phyloP scores from a whole-genome alignment of 2,888 invertebrate genomes.

The Chymomyza amoena region DNA sequence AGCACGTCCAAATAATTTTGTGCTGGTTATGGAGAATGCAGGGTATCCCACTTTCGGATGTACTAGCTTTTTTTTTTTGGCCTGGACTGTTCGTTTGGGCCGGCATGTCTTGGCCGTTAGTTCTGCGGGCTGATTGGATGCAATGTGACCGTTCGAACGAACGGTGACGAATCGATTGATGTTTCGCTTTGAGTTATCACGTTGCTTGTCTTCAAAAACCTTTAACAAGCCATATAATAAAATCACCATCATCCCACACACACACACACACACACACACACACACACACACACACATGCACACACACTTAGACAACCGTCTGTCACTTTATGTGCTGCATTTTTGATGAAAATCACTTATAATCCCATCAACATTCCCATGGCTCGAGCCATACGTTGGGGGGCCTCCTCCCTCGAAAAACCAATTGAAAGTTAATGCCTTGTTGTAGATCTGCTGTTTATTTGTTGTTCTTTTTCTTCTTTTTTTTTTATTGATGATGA shows the following conservation, averaged over 20 bases:
- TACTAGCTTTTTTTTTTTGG: background rate
- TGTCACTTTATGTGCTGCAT: conserved; percentile 64
- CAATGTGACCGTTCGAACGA: conserved; percentile 20
- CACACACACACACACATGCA: conserved; percentile 22
- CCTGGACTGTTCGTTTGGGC: background rate
- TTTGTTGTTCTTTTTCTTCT: conserved; percentile 38
- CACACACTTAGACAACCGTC: conserved; percentile 37
- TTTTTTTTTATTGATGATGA: conserved; percentile 66
- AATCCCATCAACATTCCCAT: conserved; percentile 71
- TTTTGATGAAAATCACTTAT: conserved; percentile 71
- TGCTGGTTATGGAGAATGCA: too few species aligned
- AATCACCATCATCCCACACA: conserved; percentile 25
- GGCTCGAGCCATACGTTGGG: conserved; percentile 28
- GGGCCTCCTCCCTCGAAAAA: conserved; percentile 41
- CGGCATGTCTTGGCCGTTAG: conserved; percentile 44
- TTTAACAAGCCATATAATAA: conserved; percentile 65
- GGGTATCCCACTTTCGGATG: too few species aligned
- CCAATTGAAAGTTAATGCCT: conserved; percentile 57
- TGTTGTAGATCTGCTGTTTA: conserved; percentile 40
- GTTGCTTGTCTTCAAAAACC: conserved; percentile 63
- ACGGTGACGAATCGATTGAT: conserved; percentile 70
- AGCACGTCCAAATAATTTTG: too few species aligned
- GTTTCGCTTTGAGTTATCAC: conserved; percentile 71
- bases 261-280: conserved; percentile 17
- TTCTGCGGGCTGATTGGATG: conserved; percentile 64